Evolutionary conservation across 1,140 invertebrate species (phyloP), one percentile per base, ranked within the genome.

Genomic region (Globodera rostochiensis): DNA sequence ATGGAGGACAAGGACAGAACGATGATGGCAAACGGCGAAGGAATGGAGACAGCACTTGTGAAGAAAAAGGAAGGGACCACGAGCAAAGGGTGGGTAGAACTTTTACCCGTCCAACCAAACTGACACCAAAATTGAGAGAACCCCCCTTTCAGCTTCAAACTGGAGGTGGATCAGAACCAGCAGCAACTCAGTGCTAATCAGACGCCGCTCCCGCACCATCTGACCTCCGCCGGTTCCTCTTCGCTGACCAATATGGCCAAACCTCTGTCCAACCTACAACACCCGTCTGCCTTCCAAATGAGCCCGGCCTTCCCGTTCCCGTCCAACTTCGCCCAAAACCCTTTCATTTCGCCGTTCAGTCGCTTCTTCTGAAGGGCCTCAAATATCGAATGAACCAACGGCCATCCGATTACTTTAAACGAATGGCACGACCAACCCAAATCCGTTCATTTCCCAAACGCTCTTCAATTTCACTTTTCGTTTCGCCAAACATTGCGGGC

Each of bases 261-360:
- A 21, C 69, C 69, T 5, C 13, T 71, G 36, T 6, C 69, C 21
- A 45, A 36, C 36, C 6, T 71, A 6, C 69, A 36, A 11, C 69
- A 45, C 36, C 69, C 7, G 69, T 71, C 69, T n/a, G 67, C 67
- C 9, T 71, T 71, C 21, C 69, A 71, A 21, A 71, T 45, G n/a
- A 71, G 19, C 69, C 69, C 69, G 1, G n/a, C 21, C 21, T 71
- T 71, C 25, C 69, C 8, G n/a, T 36, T 71, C 6, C 25, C 69
- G 69, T 36, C 67, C 19, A 69, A 19, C 67, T 69, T 71, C 69
- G 9, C 5, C 69, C 69, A 71, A 19, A 71, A 47, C 19, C 6
- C 69, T 11, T 71, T 71, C n/a, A 71, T 36, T 3, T 15, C 53
- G 53, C 53, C 53, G 11, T 36, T 71, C 69, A 47, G n/a, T 47